These are phyloP conservation scores for Peromyscus attwateri DNA, from an alignment of 2,797 vertebrate genomes.

Conservation along the genomic window DNA sequence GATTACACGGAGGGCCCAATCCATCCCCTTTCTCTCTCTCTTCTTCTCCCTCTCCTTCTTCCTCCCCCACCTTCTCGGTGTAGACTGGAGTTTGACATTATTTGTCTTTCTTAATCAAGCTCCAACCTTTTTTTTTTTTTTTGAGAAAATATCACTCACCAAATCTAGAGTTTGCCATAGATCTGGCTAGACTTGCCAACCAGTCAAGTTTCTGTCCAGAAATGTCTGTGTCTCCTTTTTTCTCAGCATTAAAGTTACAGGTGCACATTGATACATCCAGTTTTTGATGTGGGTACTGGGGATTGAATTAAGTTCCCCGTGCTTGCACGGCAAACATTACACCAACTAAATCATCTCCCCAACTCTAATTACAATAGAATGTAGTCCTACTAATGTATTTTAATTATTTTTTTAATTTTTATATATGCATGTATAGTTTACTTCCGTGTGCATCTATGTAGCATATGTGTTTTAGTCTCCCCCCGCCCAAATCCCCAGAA, in stretches of 20 bases:
- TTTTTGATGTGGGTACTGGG: neutral
- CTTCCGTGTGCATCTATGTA: neutral
- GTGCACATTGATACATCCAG: neutral
- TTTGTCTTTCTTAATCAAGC: neutral
- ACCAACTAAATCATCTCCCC: too few species aligned
- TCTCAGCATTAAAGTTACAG: neutral
- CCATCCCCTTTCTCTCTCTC: too few species aligned
- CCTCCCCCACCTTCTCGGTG: neutral
- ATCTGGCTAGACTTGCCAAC: neutral
- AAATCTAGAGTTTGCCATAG: neutral
- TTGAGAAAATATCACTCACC: neutral
- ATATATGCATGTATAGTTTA: neutral
- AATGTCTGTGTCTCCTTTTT: too few species aligned
- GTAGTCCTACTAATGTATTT: neutral
- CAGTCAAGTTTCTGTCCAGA: neutral
- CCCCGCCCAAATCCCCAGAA: neutral
- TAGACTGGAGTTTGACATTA: neutral
- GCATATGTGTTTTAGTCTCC: neutral
- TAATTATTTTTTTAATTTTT: neutral
- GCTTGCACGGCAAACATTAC: neutral
- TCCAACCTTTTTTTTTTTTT: neutral
- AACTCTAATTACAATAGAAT: neutral
- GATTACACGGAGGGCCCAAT: too few species aligned
- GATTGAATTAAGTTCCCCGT: neutral
- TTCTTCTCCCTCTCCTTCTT: accelerated